phyloP scores from a whole-genome alignment of 2,113 vertebrate genomes.

The Kryptolebias marmoratus region DNA sequence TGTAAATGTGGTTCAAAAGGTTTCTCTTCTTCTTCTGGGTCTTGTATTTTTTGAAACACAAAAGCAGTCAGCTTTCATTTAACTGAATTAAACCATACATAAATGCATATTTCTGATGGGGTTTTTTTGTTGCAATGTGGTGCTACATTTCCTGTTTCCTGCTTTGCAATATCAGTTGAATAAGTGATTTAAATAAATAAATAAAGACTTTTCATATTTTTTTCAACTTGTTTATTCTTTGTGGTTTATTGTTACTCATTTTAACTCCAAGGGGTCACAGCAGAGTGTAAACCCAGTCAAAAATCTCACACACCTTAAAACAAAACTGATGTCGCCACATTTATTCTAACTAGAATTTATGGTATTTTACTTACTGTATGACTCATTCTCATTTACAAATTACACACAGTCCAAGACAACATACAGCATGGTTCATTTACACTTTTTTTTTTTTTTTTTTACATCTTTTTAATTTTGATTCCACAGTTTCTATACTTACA shows the following conservation, averaged over 20 bases:
- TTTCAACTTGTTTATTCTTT: conserved; percentile 78
- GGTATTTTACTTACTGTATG: conserved; percentile 66
- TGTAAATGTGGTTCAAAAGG: too few relatives aligned
- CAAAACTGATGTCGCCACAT: conserved; percentile 76
- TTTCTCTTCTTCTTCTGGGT: too few relatives aligned
- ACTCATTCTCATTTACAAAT: conserved; percentile 85
- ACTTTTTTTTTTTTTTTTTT: conserved; percentile 67
- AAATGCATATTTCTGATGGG: too few relatives aligned
- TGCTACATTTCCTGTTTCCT: too few relatives aligned
- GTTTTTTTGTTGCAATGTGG: too few relatives aligned
- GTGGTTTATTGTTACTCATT: conserved; percentile 71
- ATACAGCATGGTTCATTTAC: conserved; percentile 78
- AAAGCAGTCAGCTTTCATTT: too few relatives aligned
- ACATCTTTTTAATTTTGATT: conserved; percentile 74
- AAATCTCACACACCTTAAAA: conserved; percentile 75
- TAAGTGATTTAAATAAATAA: not conserved
- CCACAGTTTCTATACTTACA: conserved; percentile 84
- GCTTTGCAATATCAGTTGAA: not conserved
- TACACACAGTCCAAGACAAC: conserved; percentile 82
- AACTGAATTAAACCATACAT: too few relatives aligned
- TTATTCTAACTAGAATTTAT: conserved; percentile 76
- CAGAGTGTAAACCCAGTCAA: conserved; percentile 55
- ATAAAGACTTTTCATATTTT: not conserved
- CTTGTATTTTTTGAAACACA: too few relatives aligned
- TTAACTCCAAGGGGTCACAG: conserved; percentile 66